A percentile compares a stretch with the other conserved stretches of the same genome.
These are phyloP conservation scores for Allophyes oxyacanthae DNA, from an alignment of 2,888 invertebrate species.

Conservation along the genomic window DNA sequence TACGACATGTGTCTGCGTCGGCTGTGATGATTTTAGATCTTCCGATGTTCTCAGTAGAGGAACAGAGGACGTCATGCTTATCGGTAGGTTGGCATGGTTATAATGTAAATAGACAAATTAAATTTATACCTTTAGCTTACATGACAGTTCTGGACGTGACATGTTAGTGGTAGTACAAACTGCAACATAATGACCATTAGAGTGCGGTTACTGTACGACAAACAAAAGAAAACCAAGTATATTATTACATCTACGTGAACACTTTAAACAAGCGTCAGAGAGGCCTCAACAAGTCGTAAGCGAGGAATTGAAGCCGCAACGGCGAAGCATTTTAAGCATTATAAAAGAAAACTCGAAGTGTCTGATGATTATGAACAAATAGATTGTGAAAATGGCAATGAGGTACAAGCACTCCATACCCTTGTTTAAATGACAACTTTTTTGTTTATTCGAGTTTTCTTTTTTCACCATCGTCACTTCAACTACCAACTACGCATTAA, in stretches of 20 bases:
- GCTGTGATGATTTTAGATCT: slow-evolving; percentile 77
- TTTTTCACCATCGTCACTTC: slow-evolving; percentile 82
- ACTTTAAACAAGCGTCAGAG: slow-evolving; percentile 86
- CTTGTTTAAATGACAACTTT: slow-evolving; percentile 2
- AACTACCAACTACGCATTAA: slow-evolving; percentile 86
- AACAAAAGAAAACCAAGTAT: slow-evolving; percentile 88
- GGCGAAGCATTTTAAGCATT: slow-evolving; percentile 86
- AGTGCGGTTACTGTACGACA: slow-evolving; percentile 89
- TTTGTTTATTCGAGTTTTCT: slow-evolving; percentile 78
- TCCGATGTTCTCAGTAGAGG: slow-evolving; percentile 74
- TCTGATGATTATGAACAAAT: slow-evolving; percentile 11
- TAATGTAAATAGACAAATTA: slow-evolving; percentile 87
- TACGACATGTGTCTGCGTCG: slow-evolving; percentile 83
- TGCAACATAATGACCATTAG: slow-evolving; percentile 90
- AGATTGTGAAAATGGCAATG: slow-evolving; percentile 26
- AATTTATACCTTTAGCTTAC: slow-evolving; percentile 89
- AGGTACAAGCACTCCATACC: not conserved
- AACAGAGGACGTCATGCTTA: slow-evolving; percentile 82
- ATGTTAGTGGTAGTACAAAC: slow-evolving; percentile 90
- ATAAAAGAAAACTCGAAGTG: slow-evolving; percentile 79
- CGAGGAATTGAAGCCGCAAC: slow-evolving; percentile 86
- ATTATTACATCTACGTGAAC: slow-evolving; percentile 88
- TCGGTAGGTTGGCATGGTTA: slow-evolving; percentile 81
- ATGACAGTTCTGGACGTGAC: slow-evolving; percentile 89
- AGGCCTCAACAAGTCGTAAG: slow-evolving; percentile 86